Base-by-base conservation (phyloP, 1,140 invertebrate genomes). In the Pseudobourletiella spinata region DNA sequence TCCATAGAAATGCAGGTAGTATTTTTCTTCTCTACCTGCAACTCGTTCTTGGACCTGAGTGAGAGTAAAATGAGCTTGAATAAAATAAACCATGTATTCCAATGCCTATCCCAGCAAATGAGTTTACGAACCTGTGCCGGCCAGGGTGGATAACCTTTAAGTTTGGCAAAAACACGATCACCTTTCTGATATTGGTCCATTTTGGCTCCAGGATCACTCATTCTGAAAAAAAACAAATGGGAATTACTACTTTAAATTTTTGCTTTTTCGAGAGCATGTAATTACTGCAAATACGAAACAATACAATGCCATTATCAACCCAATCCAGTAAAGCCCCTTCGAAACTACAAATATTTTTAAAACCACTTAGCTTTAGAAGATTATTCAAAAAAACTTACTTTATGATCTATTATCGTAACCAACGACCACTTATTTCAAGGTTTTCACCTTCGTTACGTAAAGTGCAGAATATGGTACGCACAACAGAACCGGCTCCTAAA, bases 121-220 rank as follows among this genome's bases (percentile, higher is more conserved):
- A n/a, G n/a, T n/a, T 20, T 48, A 55, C 14, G 18, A 32, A 55
- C 52, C 20, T 55, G 52, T 6, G 52, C 52, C n/a, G 52, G 52
- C 52, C 52, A 55, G 3, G 4, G 20, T 11, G 52, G 52, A 35
- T 32, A 55, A 6, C 52, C 52, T 35, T 55, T 55, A 3, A 55
- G 28, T 35, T 55, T 55, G 22, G 52, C 52, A 55, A 55, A 55
- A 6, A 55, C 52, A 14, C 52, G 20, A 39, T 55, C 52, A 4
- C 52, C 52, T 20, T 35, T 39, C 26, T 32, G 3, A 39, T 32
- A 55, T 2, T 18, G n/a, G 39, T 55, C 52, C 14, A 25, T 26
- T n/a, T 26, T 51, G 14, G 8, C 48, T 4, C 14, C 14, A 25
- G 24, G 11, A 15, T 51, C 48, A 25, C 20, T 26, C 48, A 51